phyloP scores from a whole-genome alignment of 1,140 invertebrate species.

The Heliconius himera region DNA sequence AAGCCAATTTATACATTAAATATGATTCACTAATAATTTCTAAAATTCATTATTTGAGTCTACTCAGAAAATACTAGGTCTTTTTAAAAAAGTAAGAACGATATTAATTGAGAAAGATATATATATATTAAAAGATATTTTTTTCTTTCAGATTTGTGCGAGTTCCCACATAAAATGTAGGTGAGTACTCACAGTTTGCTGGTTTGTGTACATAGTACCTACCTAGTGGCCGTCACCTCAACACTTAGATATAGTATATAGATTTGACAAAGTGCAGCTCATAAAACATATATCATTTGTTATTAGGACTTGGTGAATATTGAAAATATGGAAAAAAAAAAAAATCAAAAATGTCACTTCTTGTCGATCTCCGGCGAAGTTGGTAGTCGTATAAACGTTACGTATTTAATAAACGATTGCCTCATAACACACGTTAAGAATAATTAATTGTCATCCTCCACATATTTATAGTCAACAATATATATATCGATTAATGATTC shows the following conservation, averaged over 20 bases:
- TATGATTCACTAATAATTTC: not conserved
- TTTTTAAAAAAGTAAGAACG: too few species aligned
- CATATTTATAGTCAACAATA: conserved; percentile 12
- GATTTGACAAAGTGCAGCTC: too few species aligned
- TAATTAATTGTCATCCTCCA: conserved; percentile 29
- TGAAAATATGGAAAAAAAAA: not conserved
- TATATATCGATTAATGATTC: conserved; percentile 18
- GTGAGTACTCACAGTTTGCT: conserved; percentile 41
- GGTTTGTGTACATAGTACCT: too few species aligned
- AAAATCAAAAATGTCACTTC: not conserved
- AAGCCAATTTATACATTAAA: not conserved
- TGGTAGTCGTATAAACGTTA: conserved; percentile 21
- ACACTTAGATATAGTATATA: too few species aligned
- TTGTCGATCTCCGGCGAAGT: conserved; percentile 6
- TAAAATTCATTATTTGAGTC: not conserved
- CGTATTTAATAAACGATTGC: conserved; percentile 37
- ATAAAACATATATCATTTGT: too few species aligned
- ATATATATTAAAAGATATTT: not conserved
- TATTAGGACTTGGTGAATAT: too few species aligned
- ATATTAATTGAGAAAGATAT: not conserved
- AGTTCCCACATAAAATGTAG: conserved; percentile 51
- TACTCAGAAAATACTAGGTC: too few species aligned
- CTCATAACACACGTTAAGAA: conserved; percentile 34
- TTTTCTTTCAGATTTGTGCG: conserved; percentile 43
- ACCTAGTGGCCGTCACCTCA: too few species aligned